Evolutionary conservation across 2,113 vertebrate species (phyloP), one percentile per base, ranked within the genome.

Genomic region (Rhegmatorhina hoffmannsi): DNA sequence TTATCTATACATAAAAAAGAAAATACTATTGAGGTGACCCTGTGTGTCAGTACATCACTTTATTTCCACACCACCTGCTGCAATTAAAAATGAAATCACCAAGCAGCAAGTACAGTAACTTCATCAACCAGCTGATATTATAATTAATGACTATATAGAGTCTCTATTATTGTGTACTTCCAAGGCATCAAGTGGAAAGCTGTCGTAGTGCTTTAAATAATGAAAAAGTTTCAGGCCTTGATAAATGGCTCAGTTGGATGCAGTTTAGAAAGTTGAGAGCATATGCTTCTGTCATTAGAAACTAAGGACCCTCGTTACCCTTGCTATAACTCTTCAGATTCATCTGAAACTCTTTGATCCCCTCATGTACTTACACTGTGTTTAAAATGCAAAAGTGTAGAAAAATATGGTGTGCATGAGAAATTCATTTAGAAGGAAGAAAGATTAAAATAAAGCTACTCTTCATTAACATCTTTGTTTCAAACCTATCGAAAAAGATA

Each of bases 221-320:
- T 94, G 95, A 82, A 97, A 97, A 97, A 96, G 89, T 95, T 95
- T 92, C 84, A 73, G 84, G 72, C 83, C 90, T 97, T 96, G 95
- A 95, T 97, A 93, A 97, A 95, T 97, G 78, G 92, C 96, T 96
- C 93, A 85, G 79, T 92, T 95, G 90, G 94, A 97, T 96, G 78
- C 95, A 87, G 91, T 97, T 96, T 89, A 94, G 84, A 94, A 97
- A 96, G 94, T 94, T 97, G 94, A 96, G 94, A 94, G 93, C 97
- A 94, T 96, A 92, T 95, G 90, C 85, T 96, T 96, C 87, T 96
- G 59, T 94, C 76, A 94, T 89, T 94, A 95, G 92, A 92, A 97
- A 92, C 91, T 76, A 81, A 94, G 86, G 84, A 95, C 89, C 87
- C 92, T 96, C 49, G 87, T 97, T 97, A 97, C 93, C 97, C 89